These are phyloP conservation scores for Bufo gargarizans DNA, from an alignment of 2,113 vertebrate species.

Conservation along the genomic window DNA sequence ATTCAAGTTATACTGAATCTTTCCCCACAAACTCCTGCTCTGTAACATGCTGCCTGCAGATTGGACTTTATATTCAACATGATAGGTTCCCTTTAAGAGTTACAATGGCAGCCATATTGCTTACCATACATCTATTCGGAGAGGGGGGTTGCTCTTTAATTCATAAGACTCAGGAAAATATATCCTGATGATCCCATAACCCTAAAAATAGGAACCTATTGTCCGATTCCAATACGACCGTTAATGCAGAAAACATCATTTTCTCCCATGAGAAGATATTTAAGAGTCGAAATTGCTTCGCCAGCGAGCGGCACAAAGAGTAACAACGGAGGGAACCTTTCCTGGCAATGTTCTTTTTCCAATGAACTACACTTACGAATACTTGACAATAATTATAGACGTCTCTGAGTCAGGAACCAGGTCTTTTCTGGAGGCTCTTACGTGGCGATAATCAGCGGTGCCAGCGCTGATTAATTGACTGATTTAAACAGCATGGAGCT, in stretches of 20 bases:
- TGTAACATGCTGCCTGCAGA: too few species aligned
- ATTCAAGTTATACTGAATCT: too few species aligned
- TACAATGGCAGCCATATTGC: too few species aligned
- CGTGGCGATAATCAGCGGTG: slow-evolving; percentile 14
- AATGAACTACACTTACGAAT: slow-evolving; percentile 20
- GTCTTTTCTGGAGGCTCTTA: slow-evolving; percentile 29
- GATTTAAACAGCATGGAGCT: slow-evolving; percentile 36
- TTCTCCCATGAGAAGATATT: neutral
- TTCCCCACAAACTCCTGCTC: too few species aligned
- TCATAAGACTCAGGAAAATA: neutral
- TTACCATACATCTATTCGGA: too few species aligned
- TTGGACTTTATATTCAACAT: too few species aligned
- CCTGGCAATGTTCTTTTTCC: slow-evolving; percentile 38
- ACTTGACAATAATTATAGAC: slow-evolving; percentile 47
- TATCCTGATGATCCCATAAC: neutral
- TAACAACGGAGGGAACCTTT: neutral
- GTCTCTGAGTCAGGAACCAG: slow-evolving; percentile 36
- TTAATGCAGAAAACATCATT: neutral
- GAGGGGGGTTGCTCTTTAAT: neutral
- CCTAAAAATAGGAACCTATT: neutral
- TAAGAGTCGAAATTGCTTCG: neutral
- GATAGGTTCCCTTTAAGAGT: too few species aligned
- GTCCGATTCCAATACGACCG: neutral
- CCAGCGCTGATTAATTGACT: slow-evolving; percentile 43
- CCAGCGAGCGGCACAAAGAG: neutral